These are phyloP conservation scores for Furcula furcula DNA, from an alignment of 2,888 invertebrate genomes.

Conservation along the genomic window DNA sequence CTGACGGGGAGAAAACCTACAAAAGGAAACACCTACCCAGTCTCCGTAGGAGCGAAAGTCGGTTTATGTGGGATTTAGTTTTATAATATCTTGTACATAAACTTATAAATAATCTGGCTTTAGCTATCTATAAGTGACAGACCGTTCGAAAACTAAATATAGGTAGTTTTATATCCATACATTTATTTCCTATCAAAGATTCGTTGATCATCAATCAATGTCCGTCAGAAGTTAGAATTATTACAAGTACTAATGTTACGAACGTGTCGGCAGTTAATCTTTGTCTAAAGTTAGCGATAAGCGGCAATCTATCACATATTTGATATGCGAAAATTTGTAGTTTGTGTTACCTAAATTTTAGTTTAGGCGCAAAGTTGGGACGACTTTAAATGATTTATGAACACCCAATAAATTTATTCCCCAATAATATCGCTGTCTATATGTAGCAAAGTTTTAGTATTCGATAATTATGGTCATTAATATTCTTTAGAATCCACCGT, in stretches of 20 bases:
- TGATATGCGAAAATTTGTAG: constrained; percentile 14
- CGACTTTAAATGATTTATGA: background rate
- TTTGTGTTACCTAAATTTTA: constrained; percentile 6
- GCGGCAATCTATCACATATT: constrained; percentile 34
- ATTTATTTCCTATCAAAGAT: constrained; percentile 17
- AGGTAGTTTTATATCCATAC: too few species aligned
- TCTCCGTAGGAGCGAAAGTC: too few species aligned
- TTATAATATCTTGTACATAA: too few species aligned
- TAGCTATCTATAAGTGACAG: background rate
- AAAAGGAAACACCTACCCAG: too few species aligned
- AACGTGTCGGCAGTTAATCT: constrained; percentile 25
- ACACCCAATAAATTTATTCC: background rate
- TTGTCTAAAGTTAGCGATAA: constrained; percentile 35
- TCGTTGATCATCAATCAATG: constrained; percentile 28
- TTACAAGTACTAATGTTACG: constrained; percentile 2
- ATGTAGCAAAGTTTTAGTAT: too few species aligned
- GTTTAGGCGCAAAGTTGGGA: constrained; percentile 1
- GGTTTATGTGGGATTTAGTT: too few species aligned
- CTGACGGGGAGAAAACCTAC: too few species aligned
- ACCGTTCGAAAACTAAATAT: background rate
- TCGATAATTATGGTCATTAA: too few species aligned
- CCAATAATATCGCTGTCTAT: too few species aligned
- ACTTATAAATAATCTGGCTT: too few species aligned
- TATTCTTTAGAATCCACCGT: too few species aligned
- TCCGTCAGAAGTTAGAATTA: constrained; percentile 11